These are phyloP conservation scores for Cranoglanis bouderius DNA, from an alignment of 2,113 vertebrate species.

Conservation along the genomic window DNA sequence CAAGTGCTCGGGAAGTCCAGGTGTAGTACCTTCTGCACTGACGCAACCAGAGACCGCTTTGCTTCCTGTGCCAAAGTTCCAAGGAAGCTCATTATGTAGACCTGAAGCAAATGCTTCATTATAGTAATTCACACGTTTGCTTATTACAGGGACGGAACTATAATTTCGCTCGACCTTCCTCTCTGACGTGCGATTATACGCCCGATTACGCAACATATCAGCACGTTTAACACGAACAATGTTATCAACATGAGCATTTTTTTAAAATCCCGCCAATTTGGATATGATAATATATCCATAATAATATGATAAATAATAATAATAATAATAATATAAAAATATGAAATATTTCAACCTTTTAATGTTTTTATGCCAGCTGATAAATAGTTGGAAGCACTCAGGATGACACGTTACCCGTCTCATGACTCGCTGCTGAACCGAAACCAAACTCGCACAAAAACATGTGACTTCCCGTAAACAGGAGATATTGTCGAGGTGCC, in stretches of 20 bases:
- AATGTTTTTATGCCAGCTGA: background rate
- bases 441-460: background rate
- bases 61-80: background rate
- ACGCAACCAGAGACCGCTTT: background rate
- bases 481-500: background rate
- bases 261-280: background rate
- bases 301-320: too few relatives aligned
- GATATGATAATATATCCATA: too few relatives aligned
- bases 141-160: conserved; percentile 1
- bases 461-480: conserved; percentile 12
- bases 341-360: too few relatives aligned
- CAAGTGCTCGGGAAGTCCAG: background rate
- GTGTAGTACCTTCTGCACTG: too few relatives aligned
- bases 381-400: background rate
- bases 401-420: background rate
- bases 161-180: background rate
- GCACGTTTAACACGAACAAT: background rate
- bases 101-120: background rate
- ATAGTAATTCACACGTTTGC: background rate
- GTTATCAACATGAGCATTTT: background rate
- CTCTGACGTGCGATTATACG: background rate
- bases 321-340: too few relatives aligned
- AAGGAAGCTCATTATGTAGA: background rate
- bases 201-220: background rate
- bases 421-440: background rate